Conservation (phyloP, 2,113 vertebrate genomes). For the Apodemus speciosus region DNA sequence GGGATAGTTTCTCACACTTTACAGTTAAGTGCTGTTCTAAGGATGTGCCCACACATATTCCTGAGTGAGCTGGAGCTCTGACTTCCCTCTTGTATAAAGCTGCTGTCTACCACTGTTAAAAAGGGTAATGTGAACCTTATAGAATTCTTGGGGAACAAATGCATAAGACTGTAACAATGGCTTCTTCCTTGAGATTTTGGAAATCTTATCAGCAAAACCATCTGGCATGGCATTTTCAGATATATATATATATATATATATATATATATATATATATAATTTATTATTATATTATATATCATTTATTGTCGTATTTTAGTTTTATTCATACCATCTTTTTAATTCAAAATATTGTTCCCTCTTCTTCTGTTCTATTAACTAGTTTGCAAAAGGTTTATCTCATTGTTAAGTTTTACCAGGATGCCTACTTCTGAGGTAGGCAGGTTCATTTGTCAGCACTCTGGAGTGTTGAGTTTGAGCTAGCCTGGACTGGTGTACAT, state of each 20-base stretch:
- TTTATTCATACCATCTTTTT: not conserved
- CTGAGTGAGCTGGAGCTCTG: not conserved
- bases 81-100: not conserved
- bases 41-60: not conserved
- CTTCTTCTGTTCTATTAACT: not conserved
- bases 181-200: not conserved
- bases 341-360: not conserved
- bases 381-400: not conserved
- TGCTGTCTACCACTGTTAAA: not conserved
- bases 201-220: not conserved
- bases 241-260: too few relatives aligned
- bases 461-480: not conserved
- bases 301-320: not conserved
- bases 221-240: not conserved
- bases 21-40: not conserved
- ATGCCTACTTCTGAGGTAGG: not conserved
- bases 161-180: constrained; percentile 11
- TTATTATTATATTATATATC: not conserved
- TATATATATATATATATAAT: not conserved
- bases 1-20: not conserved
- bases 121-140: not conserved
- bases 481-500: not conserved
- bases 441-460: not conserved
- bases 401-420: constrained; percentile 12
- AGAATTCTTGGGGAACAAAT: not conserved